These are phyloP conservation scores for Blastobasis lacticolella DNA, from an alignment of 2,888 invertebrate species.

Conservation along the genomic window DNA sequence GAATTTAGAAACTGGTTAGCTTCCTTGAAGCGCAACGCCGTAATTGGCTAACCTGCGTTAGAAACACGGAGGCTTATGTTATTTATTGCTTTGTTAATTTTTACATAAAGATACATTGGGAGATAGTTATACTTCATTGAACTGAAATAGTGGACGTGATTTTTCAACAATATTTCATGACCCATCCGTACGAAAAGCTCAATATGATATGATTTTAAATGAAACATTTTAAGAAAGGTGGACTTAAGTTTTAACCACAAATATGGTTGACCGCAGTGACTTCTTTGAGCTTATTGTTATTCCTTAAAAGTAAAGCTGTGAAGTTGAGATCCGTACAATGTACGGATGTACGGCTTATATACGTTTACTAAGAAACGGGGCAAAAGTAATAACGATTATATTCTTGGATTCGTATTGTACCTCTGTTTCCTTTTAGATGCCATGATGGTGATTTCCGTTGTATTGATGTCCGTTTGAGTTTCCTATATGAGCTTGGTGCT, in stretches of 20 bases:
- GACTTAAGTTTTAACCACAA: too few relatives aligned
- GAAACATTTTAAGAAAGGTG: too few relatives aligned
- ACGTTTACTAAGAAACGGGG: too few relatives aligned
- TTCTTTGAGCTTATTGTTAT: too few relatives aligned
- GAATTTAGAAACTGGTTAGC: conserved; percentile 73
- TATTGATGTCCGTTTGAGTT: conserved; percentile 33
- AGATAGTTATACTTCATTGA: conserved; percentile 33
- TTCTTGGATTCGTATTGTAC: conserved; percentile 7
- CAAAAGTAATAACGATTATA: too few relatives aligned
- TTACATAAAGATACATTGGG: conserved; percentile 22
- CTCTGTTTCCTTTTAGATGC: conserved; percentile 17
- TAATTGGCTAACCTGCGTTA: conserved; percentile 66
- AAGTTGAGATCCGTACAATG: too few relatives aligned
- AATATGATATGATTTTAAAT: too few relatives aligned
- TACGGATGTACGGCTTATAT: too few relatives aligned
- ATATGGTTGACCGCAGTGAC: too few relatives aligned
- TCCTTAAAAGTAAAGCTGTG: too few relatives aligned
- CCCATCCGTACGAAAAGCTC: not conserved
- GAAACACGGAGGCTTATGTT: conserved; percentile 60
- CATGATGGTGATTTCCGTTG: conserved; percentile 33
- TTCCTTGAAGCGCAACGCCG: conserved; percentile 70
- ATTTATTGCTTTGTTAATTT: conserved; percentile 46
- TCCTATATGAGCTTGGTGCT: conserved; percentile 36
- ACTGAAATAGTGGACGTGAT: not conserved
- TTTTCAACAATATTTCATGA: not conserved